Base-by-base conservation (phyloP, 2,888 invertebrate species). In the Andrena trimmerana region DNA sequence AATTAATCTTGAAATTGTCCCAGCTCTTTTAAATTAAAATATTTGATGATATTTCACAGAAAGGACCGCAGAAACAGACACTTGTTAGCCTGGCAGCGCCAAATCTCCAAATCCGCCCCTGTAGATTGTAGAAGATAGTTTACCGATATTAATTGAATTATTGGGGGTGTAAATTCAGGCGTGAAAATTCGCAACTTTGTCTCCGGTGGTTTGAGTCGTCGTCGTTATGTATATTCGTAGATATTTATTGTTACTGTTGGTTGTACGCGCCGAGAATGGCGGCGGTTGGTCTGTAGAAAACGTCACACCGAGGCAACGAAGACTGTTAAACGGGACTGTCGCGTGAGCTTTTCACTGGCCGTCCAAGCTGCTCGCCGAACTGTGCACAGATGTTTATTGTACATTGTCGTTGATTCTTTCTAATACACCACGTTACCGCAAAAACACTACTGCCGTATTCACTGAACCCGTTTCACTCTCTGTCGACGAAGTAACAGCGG, bases 381-480 rank as follows among this genome's bases (percentile, higher is more conserved):
- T 42, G n/a, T 48, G 24, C 50, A 52, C 57, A 86, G 75, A 87
- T 75, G 20, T 84, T 88, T 75, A 88, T 86, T 90, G 89, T 91
- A 89, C 65, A 84, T 80, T 82, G 48, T 83, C 88, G 72, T 81
- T 88, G 90, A 78, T 86, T 67, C 52, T 73, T 80, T 86, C 85
- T 89, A 92, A 92, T 92, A 93, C 87, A 92, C 86, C 85, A 90
- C 88, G 87, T 88, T 92, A 86, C 90, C 90, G 86, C 88, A 90
- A 93, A 79, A 86, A 87, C 86, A 90, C 81, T 84, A 79, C 89
- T 90, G 91, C 93, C 93, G 93, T 93, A 92, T 92, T 93, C 92
- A 93, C 92, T 93, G 91, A 89, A 90, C 90, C 93, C 89, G 84
- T 72, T 24, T 89, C 88, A 88, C 88, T 87, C 87, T 86, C 71